These are phyloP conservation scores for Brachyhypopomus gauderio DNA, from an alignment of 2,113 vertebrate species.

Conservation along the genomic window DNA sequence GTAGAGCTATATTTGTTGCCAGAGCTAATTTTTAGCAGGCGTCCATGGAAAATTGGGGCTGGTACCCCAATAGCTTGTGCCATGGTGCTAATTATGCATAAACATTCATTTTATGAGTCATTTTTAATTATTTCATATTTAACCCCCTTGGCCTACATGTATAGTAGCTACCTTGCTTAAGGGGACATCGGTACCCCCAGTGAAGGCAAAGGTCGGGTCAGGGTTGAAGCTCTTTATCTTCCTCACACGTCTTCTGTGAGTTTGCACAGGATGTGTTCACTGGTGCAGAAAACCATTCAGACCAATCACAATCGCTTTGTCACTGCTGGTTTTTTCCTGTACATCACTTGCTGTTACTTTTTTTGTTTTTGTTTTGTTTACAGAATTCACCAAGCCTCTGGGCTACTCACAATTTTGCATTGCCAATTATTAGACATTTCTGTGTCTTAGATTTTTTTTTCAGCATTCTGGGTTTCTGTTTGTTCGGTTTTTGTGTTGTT, in stretches of 20 bases:
- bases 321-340: too few species aligned
- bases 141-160: neutral
- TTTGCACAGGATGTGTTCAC: too few species aligned
- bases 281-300: too few species aligned
- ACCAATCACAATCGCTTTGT: too few species aligned
- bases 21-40: constrained; percentile 59
- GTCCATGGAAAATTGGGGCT: constrained; percentile 59
- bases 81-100: constrained; percentile 53
- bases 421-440: constrained; percentile 31
- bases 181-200: neutral
- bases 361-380: neutral
- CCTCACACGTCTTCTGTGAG: too few species aligned
- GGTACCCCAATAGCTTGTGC: constrained; percentile 61
- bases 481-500: neutral
- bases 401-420: neutral
- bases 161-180: constrained; percentile 1
- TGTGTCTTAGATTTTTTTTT: neutral
- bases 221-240: too few species aligned
- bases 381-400: neutral
- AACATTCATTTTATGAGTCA: neutral
- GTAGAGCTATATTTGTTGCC: constrained; percentile 56
- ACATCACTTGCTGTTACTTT: neutral
- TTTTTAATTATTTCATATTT: neutral
- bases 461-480: neutral
- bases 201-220: neutral